Evolutionary conservation across 2,888 invertebrate genomes (phyloP).

Genomic region (Disparrhopalites patrizii): DNA sequence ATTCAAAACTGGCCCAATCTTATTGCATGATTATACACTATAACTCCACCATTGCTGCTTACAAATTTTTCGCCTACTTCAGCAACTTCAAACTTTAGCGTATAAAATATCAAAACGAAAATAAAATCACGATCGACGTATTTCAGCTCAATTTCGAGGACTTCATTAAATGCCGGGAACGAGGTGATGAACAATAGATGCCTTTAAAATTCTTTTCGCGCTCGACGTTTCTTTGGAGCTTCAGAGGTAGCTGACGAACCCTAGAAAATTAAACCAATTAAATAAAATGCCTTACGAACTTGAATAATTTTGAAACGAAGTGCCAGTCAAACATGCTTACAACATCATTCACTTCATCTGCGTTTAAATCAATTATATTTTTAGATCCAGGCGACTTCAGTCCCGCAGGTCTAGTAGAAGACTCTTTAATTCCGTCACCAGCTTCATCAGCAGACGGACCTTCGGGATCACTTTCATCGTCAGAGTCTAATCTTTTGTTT

Average conservation of each 20-base stretch:
- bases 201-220: constrained; percentile 32
- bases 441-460: constrained; percentile 39
- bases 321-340: constrained; percentile 30
- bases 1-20: no score
- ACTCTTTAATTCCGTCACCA: constrained; percentile 49
- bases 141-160: constrained; percentile 1
- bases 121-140: no score
- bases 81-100: no score
- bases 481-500: constrained; percentile 47
- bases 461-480: constrained; percentile 45
- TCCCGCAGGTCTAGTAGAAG: constrained; percentile 17
- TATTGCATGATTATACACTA: no score
- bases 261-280: no score
- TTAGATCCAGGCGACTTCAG: constrained; percentile 50
- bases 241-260: constrained; percentile 32
- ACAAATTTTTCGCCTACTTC: no score
- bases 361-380: constrained; percentile 48
- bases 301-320: neutral
- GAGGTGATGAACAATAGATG: neutral
- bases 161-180: neutral
- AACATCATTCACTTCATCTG: constrained; percentile 46
- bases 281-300: neutral
- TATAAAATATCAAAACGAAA: no score
- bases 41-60: no score
- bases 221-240: constrained; percentile 41